Evolutionary conservation across 2,113 vertebrate genomes (phyloP).

Genomic region (Columba janthina): DNA sequence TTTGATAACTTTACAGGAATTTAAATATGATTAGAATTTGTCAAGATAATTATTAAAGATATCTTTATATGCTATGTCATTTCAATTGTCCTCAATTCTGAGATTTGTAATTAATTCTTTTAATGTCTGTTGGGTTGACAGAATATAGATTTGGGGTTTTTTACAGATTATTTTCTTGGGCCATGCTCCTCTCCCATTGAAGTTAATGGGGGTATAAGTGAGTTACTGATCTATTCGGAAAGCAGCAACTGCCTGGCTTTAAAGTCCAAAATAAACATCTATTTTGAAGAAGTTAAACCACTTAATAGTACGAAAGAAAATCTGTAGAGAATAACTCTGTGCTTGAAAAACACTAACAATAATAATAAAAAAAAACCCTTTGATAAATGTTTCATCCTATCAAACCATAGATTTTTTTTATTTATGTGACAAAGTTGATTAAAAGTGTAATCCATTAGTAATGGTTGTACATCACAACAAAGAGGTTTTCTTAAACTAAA

Average conservation of each 20-base stretch:
- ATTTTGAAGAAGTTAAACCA: constrained; percentile 8
- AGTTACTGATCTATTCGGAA: neutral
- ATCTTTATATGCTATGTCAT: neutral
- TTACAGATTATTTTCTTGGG: neutral
- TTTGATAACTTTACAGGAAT: constrained; percentile 44
- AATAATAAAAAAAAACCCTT: neutral
- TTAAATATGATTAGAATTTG: constrained; percentile 46
- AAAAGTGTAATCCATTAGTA: constrained; percentile 28
- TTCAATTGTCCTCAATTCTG: neutral
- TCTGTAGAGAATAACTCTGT: neutral
- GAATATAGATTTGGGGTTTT: neutral
- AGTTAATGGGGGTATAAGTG: neutral
- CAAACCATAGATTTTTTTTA: constrained; percentile 7
- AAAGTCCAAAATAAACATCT: constrained; percentile 22
- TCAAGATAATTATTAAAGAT: constrained; percentile 47
- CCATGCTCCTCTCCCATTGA: neutral
- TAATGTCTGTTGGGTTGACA: neutral
- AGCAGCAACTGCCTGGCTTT: neutral
- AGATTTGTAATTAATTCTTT: constrained; percentile 24
- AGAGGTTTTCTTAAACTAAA: constrained; percentile 25
- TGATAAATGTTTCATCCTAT: constrained; percentile 20
- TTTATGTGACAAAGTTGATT: constrained; percentile 33
- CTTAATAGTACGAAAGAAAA: neutral
- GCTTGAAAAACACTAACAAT: constrained; percentile 17
- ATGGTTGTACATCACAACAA: constrained; percentile 6